Evolutionary conservation across 35 echinoderm and acorn worm genomes (phyloP), one percentile per base, ranked within the genome.

Genomic region (Lytechinus variegatus): DNA sequence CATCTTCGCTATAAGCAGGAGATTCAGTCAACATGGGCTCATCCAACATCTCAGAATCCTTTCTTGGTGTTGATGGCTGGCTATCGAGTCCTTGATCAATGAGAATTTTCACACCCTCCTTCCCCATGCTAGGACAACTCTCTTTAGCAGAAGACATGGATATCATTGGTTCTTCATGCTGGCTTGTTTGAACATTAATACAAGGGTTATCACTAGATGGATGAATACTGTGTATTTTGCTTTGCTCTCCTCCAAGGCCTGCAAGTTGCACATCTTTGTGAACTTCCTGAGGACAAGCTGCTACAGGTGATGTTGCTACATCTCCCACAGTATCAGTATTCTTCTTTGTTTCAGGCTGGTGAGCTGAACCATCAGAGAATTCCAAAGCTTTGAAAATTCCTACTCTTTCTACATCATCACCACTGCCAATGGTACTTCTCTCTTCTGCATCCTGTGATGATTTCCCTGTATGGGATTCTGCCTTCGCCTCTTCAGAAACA

Each of bases 11-110:
- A 16, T 90, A 52, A 1, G 88, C 88, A 51, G 88, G 88, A 90
- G 88, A 90, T 90, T 90, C 88, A 52, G 88, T 90, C 28, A 90
- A 14, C 11, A 90, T 54, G 88, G 88, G n/a, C 66, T 79, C 66
- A n/a, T 79, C 66, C 19, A 79, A 79, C 14, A 79, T 79, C n/a
- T 79, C 66, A 6, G 66, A 79, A 79, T 24, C 66, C 0, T 79
- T 79, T 79, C 19, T 24, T 0, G 66, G 66, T 16, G 66, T 79
- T 79, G 21, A 79, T n/a, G 66, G 66, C n/a, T n/a, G 66, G 21
- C 66, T 79, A 79, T 79, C 66, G 6, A 79, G 66, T 79, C 19
- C 66, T 79, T 79, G 66, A 16, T 79, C 66, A n/a, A 24, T 5
- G 8, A 79, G 21, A n/a, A 79, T 24, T 79, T 6, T 79, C 16